Percentiles rank a stretch among this genome's conserved stretches.
phyloP scores from a whole-genome alignment of 2,113 vertebrate species.

The Trogon surrucura region DNA sequence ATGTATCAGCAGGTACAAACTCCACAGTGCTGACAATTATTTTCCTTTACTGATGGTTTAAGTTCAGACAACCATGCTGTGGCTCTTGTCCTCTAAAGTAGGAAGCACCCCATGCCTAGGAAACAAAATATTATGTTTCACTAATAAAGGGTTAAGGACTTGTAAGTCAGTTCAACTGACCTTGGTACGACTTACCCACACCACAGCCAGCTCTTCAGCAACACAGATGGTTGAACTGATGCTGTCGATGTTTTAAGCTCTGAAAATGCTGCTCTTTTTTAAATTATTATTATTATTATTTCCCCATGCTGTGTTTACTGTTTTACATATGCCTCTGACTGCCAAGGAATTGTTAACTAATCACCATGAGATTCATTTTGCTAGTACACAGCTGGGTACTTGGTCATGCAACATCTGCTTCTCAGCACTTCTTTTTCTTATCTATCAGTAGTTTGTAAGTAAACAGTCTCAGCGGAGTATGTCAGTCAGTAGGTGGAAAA shows the following conservation, averaged over 20 bases:
- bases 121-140: neutral
- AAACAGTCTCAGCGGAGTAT: neutral
- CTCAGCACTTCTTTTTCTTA: constrained; percentile 70
- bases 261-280: constrained; percentile 34
- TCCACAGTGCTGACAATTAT: too few species aligned
- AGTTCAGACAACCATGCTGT: neutral
- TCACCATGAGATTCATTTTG: constrained; percentile 75
- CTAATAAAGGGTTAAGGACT: constrained; percentile 37
- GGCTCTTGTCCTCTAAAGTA: neutral
- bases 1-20: neutral
- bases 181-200: constrained; percentile 66
- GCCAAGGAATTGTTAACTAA: constrained; percentile 83
- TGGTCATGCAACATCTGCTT: constrained; percentile 79
- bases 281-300: constrained; percentile 32
- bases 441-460: constrained; percentile 9
- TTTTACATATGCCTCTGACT: constrained; percentile 71
- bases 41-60: neutral
- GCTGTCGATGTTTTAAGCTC: constrained; percentile 64
- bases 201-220: constrained; percentile 57
- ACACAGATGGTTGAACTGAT: constrained; percentile 69
- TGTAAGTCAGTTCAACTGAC: constrained; percentile 20
- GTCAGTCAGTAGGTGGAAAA: neutral
- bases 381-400: constrained; percentile 82
- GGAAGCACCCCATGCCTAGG: neutral
- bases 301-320: constrained; percentile 68